Evolutionary conservation across 2,113 vertebrate species (phyloP).

Genomic region (cattle (Bos taurus)): ARS-UCD2.0 NC_037329.1:46789001-46789500

Average conservation of each 20-base stretch:
- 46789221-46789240: not conserved
- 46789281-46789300: not conserved
- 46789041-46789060: not conserved
- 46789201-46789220: not conserved
- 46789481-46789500: not conserved
- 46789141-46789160: not conserved
- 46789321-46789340: not conserved
- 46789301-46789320: not conserved
- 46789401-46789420: not conserved
- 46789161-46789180: not conserved
- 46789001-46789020: not conserved
- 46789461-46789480: not conserved
- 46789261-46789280: not conserved
- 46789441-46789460: not conserved
- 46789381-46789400: not conserved
- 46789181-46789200: conserved; percentile 4
- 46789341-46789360: not conserved
- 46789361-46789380: not conserved
- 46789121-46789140: not conserved
- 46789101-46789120: not conserved
- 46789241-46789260: not conserved
- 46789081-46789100: not conserved
- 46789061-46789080: not conserved
- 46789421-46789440: not conserved
- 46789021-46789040: not conserved